These are phyloP conservation scores for Choloepus hoffmanni DNA, from an alignment of 2,113 vertebrate genomes.

Conservation along the genomic window DNA sequence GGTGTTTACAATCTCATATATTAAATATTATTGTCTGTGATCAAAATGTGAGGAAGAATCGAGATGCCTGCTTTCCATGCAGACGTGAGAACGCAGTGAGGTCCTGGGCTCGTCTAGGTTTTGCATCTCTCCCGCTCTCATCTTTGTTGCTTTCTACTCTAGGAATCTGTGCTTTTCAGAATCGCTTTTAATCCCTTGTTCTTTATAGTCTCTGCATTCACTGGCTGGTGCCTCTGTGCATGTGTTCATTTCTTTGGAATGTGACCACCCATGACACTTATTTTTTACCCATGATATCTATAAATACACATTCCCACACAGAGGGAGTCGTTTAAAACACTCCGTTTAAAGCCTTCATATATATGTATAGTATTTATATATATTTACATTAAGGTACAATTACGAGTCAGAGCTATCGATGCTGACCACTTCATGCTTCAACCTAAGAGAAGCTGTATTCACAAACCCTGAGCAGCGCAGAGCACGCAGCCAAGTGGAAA, in stretches of 20 bases:
- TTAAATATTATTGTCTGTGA: background rate
- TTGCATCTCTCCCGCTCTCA: background rate
- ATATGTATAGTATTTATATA: constrained; percentile 38
- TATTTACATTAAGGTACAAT: constrained; percentile 63
- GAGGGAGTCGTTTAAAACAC: constrained; percentile 48
- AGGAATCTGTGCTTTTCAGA: background rate
- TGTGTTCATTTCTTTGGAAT: constrained; percentile 66
- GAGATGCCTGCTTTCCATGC: background rate
- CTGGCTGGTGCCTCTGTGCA: background rate
- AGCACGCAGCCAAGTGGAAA: background rate
- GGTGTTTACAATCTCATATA: background rate
- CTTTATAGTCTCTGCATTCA: background rate
- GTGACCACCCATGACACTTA: constrained; percentile 47
- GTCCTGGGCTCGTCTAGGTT: background rate
- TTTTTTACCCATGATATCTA: constrained; percentile 51
- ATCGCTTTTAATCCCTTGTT: background rate
- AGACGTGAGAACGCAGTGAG: background rate
- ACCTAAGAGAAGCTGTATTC: background rate
- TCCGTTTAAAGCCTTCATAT: constrained; percentile 58
- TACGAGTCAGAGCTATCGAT: background rate
- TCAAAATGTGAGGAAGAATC: background rate
- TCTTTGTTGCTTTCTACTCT: background rate
- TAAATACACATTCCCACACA: constrained; percentile 22
- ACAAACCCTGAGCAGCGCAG: background rate
- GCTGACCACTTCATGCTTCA: background rate